These are phyloP conservation scores for Pseudomugil tenellus DNA, from an alignment of 2,797 vertebrate genomes.

Conservation along the genomic window DNA sequence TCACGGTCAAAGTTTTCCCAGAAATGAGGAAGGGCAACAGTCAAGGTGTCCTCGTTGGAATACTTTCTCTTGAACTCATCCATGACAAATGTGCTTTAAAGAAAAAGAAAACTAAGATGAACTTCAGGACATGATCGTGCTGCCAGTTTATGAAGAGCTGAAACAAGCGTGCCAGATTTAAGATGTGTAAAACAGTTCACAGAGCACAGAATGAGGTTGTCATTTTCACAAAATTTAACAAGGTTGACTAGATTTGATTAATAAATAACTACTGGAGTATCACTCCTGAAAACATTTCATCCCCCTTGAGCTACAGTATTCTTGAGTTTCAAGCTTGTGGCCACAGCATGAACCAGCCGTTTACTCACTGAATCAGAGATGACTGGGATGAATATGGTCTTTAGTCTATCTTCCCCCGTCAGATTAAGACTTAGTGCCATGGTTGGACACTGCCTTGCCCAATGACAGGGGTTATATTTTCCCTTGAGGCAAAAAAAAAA, in stretches of 20 bases:
- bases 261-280: background rate
- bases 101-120: background rate
- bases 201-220: background rate
- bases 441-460: conserved; percentile 73
- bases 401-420: conserved; percentile 67
- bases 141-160: background rate
- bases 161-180: background rate
- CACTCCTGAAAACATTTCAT: background rate
- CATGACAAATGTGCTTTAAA: conserved; percentile 85
- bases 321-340: conserved; percentile 39
- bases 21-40: conserved; percentile 90
- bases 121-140: background rate
- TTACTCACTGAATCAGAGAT: conserved; percentile 65
- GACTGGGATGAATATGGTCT: conserved; percentile 78
- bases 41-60: conserved; percentile 92
- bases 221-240: too few relatives aligned
- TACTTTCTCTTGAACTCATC: conserved; percentile 97
- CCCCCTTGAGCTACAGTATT: background rate
- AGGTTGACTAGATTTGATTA: background rate
- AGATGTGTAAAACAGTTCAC: background rate
- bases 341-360: conserved; percentile 79
- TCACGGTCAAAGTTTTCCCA: conserved; percentile 93
- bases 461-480: conserved; percentile 56
- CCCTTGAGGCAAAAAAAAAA: accelerated
- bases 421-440: conserved; percentile 77